These are phyloP conservation scores for Drosophila longiperda DNA, from an alignment of 2,888 invertebrate species.

Conservation along the genomic window DNA sequence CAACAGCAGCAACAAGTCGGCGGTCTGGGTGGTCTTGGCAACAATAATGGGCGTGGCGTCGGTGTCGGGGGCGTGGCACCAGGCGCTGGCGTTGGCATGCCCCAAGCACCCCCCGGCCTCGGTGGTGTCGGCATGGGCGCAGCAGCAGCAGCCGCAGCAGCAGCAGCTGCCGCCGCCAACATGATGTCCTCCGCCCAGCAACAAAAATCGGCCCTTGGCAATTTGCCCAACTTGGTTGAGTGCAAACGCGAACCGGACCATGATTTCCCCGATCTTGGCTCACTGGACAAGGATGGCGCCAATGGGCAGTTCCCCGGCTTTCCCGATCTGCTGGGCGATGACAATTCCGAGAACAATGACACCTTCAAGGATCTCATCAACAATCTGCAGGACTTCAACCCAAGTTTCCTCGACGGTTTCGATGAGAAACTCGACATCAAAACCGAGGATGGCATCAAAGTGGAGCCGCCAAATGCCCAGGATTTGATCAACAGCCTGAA, in stretches of 20 bases:
- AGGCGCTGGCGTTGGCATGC: slow-evolving; percentile 59
- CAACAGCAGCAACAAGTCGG: slow-evolving; percentile 78
- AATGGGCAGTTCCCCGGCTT: slow-evolving; percentile 91
- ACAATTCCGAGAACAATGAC: slow-evolving; percentile 92
- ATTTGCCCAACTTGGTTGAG: slow-evolving; percentile 89
- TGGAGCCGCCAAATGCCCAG: slow-evolving; percentile 84
- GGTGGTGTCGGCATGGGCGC: slow-evolving; percentile 56
- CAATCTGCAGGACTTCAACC: slow-evolving; percentile 92
- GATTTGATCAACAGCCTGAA: slow-evolving; percentile 84
- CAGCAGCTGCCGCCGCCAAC: slow-evolving; percentile 35
- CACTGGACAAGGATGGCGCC: slow-evolving; percentile 92
- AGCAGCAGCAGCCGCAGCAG: background rate
- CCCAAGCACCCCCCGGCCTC: slow-evolving; percentile 73
- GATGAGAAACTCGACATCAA: slow-evolving; percentile 87
- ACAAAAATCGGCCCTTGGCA: slow-evolving; percentile 85
- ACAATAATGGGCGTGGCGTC: slow-evolving; percentile 76
- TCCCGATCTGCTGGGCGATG: slow-evolving; percentile 93
- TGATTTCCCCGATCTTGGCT: slow-evolving; percentile 94
- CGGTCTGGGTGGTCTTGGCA: slow-evolving; percentile 78
- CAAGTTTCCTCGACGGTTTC: slow-evolving; percentile 92
- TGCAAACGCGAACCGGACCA: slow-evolving; percentile 94
- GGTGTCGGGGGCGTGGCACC: slow-evolving; percentile 64
- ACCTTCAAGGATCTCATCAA: slow-evolving; percentile 94
- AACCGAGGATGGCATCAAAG: slow-evolving; percentile 85
- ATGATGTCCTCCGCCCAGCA: slow-evolving; percentile 77